Evolutionary conservation across 2,888 invertebrate species (phyloP).

Genomic region (Lamproptera curius): DNA sequence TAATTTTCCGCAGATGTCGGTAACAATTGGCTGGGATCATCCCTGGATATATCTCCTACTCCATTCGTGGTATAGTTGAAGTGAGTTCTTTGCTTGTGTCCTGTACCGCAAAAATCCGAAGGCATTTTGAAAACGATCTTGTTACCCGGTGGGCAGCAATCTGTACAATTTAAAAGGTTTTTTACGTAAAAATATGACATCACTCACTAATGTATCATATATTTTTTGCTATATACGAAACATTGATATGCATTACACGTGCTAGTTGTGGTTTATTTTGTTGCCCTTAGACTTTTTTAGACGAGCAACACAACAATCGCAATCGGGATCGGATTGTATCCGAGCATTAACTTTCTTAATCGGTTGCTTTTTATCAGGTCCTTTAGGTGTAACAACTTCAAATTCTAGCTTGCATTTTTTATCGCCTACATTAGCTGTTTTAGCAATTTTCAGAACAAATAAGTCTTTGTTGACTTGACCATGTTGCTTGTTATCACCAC

Average conservation of each 20-base stretch:
- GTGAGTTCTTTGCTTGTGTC: slow-evolving; percentile 62
- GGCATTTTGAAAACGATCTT: slow-evolving; percentile 71
- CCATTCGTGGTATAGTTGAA: slow-evolving; percentile 65
- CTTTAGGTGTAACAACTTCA: slow-evolving; percentile 83
- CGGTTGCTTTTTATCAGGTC: slow-evolving; percentile 74
- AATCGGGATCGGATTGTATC: slow-evolving; percentile 59
- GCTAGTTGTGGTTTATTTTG: slow-evolving; percentile 26
- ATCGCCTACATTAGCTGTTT: slow-evolving; percentile 80
- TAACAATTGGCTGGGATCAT: slow-evolving; percentile 56
- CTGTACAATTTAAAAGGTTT: slow-evolving; percentile 50
- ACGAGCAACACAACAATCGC: slow-evolving; percentile 49
- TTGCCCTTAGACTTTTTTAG: slow-evolving; percentile 41
- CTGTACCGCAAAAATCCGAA: slow-evolving; percentile 53
- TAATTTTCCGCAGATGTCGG: slow-evolving; percentile 47
- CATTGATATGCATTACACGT: no score
- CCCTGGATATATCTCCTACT: slow-evolving; percentile 58
- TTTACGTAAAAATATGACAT: no score
- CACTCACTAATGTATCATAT: no score
- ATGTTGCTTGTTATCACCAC: slow-evolving; percentile 50
- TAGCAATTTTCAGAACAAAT: slow-evolving; percentile 82
- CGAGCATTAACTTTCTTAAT: slow-evolving; percentile 51
- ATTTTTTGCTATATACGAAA: no score
- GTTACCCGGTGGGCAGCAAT: slow-evolving; percentile 73
- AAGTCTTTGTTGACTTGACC: slow-evolving; percentile 75
- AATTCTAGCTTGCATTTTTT: slow-evolving; percentile 81